phyloP scores from a whole-genome alignment of 2,113 vertebrate genomes.

The Callorhinus ursinus region DNA sequence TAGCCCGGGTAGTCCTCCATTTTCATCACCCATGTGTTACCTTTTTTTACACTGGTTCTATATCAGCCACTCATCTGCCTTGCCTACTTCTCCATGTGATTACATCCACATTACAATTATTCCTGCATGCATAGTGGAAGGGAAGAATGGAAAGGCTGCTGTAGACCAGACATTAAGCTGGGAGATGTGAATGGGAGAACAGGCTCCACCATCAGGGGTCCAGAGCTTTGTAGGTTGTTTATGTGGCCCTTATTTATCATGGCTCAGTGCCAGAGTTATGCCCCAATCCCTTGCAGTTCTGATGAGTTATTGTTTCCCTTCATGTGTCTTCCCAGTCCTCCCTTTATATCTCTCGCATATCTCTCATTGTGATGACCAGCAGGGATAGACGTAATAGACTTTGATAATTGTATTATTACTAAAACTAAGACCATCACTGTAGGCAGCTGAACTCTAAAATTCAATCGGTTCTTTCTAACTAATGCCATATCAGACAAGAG shows the following conservation, averaged over 20 bases:
- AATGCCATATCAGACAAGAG: not conserved
- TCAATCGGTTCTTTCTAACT: not conserved
- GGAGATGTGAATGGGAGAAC: not conserved
- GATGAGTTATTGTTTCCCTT: not conserved
- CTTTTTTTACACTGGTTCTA: not conserved
- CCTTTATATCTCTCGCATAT: not conserved
- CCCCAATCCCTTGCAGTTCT: not conserved
- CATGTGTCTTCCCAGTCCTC: not conserved
- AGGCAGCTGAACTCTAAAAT: not conserved
- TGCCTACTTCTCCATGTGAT: not conserved
- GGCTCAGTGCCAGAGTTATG: not conserved
- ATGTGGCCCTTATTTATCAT: not conserved
- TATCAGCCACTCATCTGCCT: not conserved
- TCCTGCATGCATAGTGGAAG: not conserved
- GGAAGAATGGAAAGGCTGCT: not conserved
- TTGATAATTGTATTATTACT: not conserved
- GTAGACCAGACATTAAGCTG: not conserved
- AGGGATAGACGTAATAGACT: not conserved
- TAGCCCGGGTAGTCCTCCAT: not conserved
- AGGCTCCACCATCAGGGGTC: not conserved
- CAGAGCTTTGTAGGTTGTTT: not conserved
- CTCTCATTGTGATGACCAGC: not conserved
- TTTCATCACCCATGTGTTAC: not conserved
- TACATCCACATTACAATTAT: not conserved
- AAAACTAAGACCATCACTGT: not conserved